Evolutionary conservation across 2,888 invertebrate species (phyloP), one percentile per base, ranked within the genome.

Genomic region (Anodontia alba): DNA sequence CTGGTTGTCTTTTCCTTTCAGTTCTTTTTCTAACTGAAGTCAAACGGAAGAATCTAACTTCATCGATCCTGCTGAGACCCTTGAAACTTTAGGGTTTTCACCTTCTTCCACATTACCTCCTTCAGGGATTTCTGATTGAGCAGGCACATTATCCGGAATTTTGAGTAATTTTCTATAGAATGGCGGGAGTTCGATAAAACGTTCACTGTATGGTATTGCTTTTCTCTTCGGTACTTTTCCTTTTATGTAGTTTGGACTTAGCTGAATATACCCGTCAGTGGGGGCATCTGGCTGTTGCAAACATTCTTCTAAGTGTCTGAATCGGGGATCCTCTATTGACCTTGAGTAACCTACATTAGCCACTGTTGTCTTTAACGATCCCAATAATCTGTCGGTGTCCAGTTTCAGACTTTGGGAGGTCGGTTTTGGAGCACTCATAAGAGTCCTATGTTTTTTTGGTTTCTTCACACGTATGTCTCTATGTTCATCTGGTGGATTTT

Each of bases 251-350:
- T 87, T 88, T 8, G 92, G 91, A 76, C 91, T 91, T 0, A 92
- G 83, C 70, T 90, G 91, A 8, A 86, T 73, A 73, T 89, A 91
- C 0, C 92, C 92, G 62, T 90, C 90, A 3, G 80, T 86, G n/a
- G 76, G 84, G 1, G 83, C 81, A 1, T 81, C 80, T 7, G 87
- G 84, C 69, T 77, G 79, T 33, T 84, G 80, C 31, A 92, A 80
- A 12, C 83, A 70, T 15, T 83, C 80, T 75, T 89, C 84, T 15
- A 91, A 80, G 5, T 76, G 79, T 70, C 86, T 77, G 75, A 91
- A 92, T 42, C 92, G 73, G 0, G 88, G 87, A 75, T 92, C 92
- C 17, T 87, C 85, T n/a, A 84, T 76, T 26, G 87, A 87, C 71
- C 70, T 81, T 43, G 62, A 69, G 76, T 51, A 86, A 36, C 33